Evolutionary conservation across 2,797 vertebrate species (phyloP).

Genomic region (Bradypodion ventrale): DNA sequence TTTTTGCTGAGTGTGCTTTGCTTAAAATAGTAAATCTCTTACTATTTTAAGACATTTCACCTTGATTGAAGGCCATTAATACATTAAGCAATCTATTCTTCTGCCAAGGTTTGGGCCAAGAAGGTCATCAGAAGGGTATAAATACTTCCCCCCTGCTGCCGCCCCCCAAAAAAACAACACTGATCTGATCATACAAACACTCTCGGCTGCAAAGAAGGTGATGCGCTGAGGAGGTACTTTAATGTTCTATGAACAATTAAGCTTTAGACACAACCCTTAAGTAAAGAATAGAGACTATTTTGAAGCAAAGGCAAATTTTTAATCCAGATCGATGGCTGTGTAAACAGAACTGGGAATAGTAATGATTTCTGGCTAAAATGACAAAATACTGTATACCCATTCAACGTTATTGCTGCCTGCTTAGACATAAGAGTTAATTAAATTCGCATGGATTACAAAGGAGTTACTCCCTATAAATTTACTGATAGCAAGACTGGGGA

Average conservation of each 20-base stretch:
- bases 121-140: conserved; percentile 41
- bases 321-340: not conserved
- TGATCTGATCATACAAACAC: conserved; percentile 9
- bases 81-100: conserved; percentile 59
- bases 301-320: not conserved
- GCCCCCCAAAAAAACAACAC: no score
- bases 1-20: conserved; percentile 16
- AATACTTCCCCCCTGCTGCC: conserved; percentile 32
- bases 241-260: not conserved
- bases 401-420: not conserved
- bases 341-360: not conserved
- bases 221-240: not conserved
- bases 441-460: not conserved
- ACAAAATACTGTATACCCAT: not conserved
- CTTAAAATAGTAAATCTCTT: conserved; percentile 31
- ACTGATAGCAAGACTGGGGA: no score
- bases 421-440: not conserved
- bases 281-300: not conserved
- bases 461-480: no score
- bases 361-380: not conserved
- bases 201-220: not conserved
- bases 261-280: not conserved
- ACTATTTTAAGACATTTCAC: conserved; percentile 64
- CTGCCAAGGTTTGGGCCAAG: conserved; percentile 39
- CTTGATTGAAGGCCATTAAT: conserved; percentile 54